Conservation (phyloP, 1,140 invertebrate genomes). For the Scaptomyza pallida region DNA sequence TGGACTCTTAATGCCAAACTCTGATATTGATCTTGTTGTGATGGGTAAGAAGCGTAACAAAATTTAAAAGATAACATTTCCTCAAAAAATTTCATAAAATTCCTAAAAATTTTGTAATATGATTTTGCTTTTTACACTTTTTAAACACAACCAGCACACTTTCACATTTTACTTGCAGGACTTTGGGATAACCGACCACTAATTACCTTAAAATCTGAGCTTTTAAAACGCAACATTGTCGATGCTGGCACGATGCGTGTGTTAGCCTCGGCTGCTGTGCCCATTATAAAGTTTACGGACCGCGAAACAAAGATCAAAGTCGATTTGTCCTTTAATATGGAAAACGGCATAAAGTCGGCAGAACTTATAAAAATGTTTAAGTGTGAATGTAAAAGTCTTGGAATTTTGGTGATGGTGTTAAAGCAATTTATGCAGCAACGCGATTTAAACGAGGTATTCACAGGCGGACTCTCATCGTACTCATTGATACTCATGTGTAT, state of each 20-base stretch:
- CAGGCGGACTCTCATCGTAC: conserved; percentile 98
- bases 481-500: conserved; percentile 98
- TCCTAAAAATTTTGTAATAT: too few relatives aligned
- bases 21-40: conserved; percentile 99
- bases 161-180: conserved; percentile 84
- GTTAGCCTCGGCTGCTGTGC: conserved; percentile 97
- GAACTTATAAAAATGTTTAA: conserved; percentile 95
- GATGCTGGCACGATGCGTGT: conserved; percentile 95
- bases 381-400: conserved; percentile 91
- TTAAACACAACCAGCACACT: too few relatives aligned
- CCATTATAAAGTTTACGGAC: conserved; percentile 98
- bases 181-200: conserved; percentile 96
- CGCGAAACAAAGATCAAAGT: conserved; percentile 94
- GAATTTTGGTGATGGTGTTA: conserved; percentile 96
- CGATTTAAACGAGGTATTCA: conserved; percentile 99
- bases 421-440: conserved; percentile 98
- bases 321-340: conserved; percentile 99
- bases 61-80: too few relatives aligned
- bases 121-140: too few relatives aligned
- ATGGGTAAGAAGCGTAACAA: conserved; percentile 89
- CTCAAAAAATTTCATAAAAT: too few relatives aligned
- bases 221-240: conserved; percentile 93
- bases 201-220: conserved; percentile 93
- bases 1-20: conserved; percentile 96
- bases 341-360: conserved; percentile 95